These are phyloP conservation scores for Sus scrofa DNA, from an alignment of 2,113 vertebrate genomes.

Conservation along the genomic window DNA sequence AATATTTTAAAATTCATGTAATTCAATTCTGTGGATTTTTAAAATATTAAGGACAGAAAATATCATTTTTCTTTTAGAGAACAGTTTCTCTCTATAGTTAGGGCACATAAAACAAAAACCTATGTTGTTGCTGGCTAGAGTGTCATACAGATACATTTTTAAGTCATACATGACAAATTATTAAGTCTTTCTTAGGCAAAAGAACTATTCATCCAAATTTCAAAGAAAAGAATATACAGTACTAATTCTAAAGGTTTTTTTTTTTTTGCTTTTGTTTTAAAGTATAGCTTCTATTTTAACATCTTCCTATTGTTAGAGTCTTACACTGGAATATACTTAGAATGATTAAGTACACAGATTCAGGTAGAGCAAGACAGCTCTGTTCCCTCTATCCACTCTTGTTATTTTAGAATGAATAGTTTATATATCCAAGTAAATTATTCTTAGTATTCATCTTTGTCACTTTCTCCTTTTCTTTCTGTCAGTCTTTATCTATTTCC, in stretches of 20 bases:
- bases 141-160: background rate
- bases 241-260: background rate
- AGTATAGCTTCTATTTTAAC: background rate
- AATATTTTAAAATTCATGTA: background rate
- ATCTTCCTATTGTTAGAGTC: background rate
- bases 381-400: constrained; percentile 22
- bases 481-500: constrained; percentile 63
- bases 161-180: background rate
- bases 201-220: background rate
- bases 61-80: background rate
- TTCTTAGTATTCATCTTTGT: constrained; percentile 39
- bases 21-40: background rate
- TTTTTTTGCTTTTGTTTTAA: background rate
- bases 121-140: background rate
- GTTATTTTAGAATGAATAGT: constrained; percentile 64
- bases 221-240: background rate
- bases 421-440: constrained; percentile 73
- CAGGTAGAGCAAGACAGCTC: background rate
- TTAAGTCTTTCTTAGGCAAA: background rate
- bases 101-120: background rate
- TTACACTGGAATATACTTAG: background rate
- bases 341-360: background rate
- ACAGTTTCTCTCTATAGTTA: background rate
- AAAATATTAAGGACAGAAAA: background rate
- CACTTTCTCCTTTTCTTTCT: background rate